Conservation (phyloP, 2,113 vertebrate genomes). For the Epinephelus cyanopodus region DNA sequence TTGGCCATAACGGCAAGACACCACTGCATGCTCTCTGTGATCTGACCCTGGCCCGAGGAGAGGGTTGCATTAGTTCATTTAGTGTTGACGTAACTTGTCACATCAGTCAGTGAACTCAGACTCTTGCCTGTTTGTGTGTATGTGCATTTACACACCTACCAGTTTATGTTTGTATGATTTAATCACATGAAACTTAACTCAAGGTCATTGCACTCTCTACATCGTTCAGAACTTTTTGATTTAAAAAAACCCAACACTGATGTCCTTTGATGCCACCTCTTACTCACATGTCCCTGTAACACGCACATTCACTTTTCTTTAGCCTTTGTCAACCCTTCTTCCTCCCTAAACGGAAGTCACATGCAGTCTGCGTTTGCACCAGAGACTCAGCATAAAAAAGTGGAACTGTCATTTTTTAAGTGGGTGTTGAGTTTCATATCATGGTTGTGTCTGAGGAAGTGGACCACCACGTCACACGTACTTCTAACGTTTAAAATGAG, state of each 20-base stretch:
- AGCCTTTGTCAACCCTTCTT: constrained; percentile 30
- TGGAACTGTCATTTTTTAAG: constrained; percentile 69
- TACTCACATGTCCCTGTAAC: background rate
- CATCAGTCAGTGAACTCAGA: constrained; percentile 22
- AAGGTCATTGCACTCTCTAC: constrained; percentile 3
- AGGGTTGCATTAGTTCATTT: constrained; percentile 52
- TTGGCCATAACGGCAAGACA: constrained; percentile 15
- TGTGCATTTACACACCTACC: background rate
- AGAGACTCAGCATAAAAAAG: constrained; percentile 81
- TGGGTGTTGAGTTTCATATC: constrained; percentile 68
- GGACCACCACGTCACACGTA: constrained; percentile 54
- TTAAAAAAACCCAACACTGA: background rate
- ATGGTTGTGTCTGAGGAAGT: constrained; percentile 71
- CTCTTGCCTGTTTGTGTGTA: background rate
- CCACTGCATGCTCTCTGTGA: constrained; percentile 31
- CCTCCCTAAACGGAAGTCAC: constrained; percentile 60
- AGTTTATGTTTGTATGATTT: background rate
- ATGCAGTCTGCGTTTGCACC: constrained; percentile 64
- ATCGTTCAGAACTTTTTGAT: background rate
- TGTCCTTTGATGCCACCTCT: background rate
- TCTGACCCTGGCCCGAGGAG: constrained; percentile 13
- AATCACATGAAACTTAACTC: background rate
- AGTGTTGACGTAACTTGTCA: constrained; percentile 52
- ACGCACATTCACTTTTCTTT: constrained; percentile 26
- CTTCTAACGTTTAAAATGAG: constrained; percentile 54